phyloP scores from a whole-genome alignment of 1,140 invertebrate genomes.

The Schlechtendalia chinensis region DNA sequence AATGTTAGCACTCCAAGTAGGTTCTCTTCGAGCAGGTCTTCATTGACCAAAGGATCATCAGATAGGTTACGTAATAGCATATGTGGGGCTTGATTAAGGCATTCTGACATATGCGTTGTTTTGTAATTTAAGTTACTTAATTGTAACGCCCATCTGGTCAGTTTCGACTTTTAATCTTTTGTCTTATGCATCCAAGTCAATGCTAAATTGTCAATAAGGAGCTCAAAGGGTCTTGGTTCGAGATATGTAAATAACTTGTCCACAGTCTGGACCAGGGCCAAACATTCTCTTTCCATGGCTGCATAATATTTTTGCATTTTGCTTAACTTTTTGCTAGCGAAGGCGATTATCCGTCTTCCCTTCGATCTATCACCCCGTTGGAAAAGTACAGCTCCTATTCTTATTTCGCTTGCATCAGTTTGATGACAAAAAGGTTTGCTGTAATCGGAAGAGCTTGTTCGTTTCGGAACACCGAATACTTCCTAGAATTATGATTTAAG shows the following conservation, averaged over 20 bases:
- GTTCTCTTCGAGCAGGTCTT: no score
- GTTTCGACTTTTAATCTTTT: neutral
- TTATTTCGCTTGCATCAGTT: slow-evolving; percentile 23
- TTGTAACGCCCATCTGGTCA: neutral
- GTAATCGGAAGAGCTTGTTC: neutral
- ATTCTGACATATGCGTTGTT: no score
- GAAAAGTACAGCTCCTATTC: slow-evolving; percentile 16
- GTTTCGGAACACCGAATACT: no score
- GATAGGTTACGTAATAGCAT: no score
- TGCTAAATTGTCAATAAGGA: no score
- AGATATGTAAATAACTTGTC: neutral
- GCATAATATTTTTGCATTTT: neutral
- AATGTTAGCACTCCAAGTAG: no score
- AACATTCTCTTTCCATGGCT: neutral
- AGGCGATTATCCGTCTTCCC: neutral
- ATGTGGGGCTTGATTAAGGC: no score
- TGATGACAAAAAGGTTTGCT: neutral
- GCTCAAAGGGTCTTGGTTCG: neutral
- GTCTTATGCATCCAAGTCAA: neutral
- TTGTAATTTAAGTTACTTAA: no score
- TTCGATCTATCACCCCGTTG: slow-evolving; percentile 7
- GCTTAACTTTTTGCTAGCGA: slow-evolving; percentile 18
- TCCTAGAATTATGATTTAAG: no score
- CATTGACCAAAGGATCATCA: no score
- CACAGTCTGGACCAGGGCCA: neutral